phyloP scores from a whole-genome alignment of 2,113 vertebrate genomes.

The Heptranchias perlo region DNA sequence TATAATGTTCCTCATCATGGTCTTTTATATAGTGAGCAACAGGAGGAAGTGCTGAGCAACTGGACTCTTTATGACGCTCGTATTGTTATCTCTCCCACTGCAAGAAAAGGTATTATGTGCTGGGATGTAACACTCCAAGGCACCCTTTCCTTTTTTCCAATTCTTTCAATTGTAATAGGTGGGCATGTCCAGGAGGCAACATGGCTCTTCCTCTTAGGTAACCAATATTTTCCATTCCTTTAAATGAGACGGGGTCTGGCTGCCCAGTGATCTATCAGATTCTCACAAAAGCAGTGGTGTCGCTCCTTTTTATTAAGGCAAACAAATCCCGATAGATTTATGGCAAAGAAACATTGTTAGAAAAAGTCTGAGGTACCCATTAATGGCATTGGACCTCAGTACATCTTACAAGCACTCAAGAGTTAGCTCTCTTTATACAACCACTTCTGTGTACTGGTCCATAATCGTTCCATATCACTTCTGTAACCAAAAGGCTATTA shows the following conservation, averaged over 20 bases:
- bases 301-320: neutral
- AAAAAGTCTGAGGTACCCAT: neutral
- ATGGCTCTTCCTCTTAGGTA: neutral
- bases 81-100: neutral
- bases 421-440: neutral
- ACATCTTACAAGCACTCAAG: neutral
- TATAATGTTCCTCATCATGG: neutral
- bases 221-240: neutral
- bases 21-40: neutral
- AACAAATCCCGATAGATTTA: neutral
- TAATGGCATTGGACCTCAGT: no score
- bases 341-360: neutral
- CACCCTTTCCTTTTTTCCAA: neutral
- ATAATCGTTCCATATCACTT: neutral
- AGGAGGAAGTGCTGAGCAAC: neutral
- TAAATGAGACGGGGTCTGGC: neutral
- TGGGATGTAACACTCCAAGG: neutral
- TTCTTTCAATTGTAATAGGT: neutral
- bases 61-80: neutral
- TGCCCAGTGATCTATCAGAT: neutral
- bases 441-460: no score
- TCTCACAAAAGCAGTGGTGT: neutral
- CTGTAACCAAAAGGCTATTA: neutral
- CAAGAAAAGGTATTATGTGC: neutral
- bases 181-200: neutral